Percentiles rank a stretch among this genome's conserved stretches.
phyloP scores from a whole-genome alignment of 2,888 invertebrate species.

The Sacculina carcini region DNA sequence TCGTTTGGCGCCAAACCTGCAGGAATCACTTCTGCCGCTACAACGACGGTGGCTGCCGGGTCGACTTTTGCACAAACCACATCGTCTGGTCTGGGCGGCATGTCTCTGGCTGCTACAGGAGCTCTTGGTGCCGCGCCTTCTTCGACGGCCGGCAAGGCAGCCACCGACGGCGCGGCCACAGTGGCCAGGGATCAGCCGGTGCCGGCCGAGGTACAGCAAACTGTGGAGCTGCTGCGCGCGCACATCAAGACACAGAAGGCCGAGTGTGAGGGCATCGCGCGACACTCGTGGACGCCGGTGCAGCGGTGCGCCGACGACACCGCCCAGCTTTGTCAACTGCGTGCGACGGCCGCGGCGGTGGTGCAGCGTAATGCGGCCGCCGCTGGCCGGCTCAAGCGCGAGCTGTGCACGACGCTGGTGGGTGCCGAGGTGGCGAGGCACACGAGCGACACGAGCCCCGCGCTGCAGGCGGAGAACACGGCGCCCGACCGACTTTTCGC shows the following conservation, averaged over 20 bases:
- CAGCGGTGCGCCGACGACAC: slow-evolving; percentile 35
- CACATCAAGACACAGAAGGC: slow-evolving; percentile 63
- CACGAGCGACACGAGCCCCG: slow-evolving; percentile 45
- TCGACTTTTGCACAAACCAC: background rate
- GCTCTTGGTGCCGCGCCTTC: background rate
- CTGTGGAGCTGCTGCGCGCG: slow-evolving; percentile 45
- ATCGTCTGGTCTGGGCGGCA: background rate
- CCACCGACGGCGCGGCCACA: slow-evolving; percentile 25
- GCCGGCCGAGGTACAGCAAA: slow-evolving; percentile 47
- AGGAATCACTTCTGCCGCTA: background rate
- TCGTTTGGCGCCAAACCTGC: background rate
- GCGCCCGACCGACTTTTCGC: slow-evolving; percentile 43
- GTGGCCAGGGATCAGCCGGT: slow-evolving; percentile 36
- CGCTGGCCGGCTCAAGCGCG: slow-evolving; percentile 36
- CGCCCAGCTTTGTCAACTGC: slow-evolving; percentile 29
- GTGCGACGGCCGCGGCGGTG: slow-evolving; percentile 33
- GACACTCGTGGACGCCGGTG: slow-evolving; percentile 35
- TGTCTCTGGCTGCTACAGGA: background rate
- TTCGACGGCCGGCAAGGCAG: slow-evolving; percentile 12
- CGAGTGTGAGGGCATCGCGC: slow-evolving; percentile 50
- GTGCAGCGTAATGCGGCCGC: slow-evolving; percentile 31
- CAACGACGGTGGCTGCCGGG: background rate
- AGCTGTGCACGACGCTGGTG: slow-evolving; percentile 33
- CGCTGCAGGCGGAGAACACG: slow-evolving; percentile 45
- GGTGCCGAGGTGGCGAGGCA: slow-evolving; percentile 49